Percentiles rank a stretch among this genome's conserved stretches.
phyloP scores from a whole-genome alignment of 2,797 vertebrate genomes.

The Masticophis lateralis region DNA sequence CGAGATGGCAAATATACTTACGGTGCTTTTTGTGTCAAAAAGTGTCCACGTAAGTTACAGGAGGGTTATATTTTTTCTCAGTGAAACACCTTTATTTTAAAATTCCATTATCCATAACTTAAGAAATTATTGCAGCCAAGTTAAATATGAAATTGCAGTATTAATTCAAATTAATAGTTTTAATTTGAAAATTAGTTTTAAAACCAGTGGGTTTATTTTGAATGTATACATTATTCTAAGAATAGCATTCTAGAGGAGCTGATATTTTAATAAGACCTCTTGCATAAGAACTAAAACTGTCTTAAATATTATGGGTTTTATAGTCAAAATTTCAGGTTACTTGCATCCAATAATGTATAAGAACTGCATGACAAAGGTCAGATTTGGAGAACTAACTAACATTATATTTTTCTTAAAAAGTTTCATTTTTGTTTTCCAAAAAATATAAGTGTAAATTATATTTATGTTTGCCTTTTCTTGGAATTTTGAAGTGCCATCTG shows the following conservation, averaged over 20 bases:
- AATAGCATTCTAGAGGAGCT: not conserved
- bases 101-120: not conserved
- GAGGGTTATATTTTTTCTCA: not conserved
- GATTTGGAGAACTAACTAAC: not conserved
- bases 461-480: slow-evolving; percentile 13
- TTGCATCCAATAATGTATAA: not conserved
- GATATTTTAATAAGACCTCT: not conserved
- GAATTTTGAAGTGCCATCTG: not conserved
- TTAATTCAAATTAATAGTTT: not conserved
- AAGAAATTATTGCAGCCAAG: not conserved
- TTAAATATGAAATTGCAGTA: not conserved
- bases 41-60: slow-evolving; percentile 88
- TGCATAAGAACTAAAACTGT: not conserved
- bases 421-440: slow-evolving; percentile 1
- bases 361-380: not conserved
- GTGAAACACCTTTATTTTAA: not conserved
- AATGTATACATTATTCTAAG: not conserved
- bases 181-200: not conserved
- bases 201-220: not conserved
- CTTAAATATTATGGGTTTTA: slow-evolving; percentile 7
- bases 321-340: not conserved
- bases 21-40: slow-evolving; percentile 96
- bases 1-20: slow-evolving; percentile 95
- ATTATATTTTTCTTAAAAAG: slow-evolving; percentile 3
- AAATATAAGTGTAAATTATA: slow-evolving; percentile 2